Conservation (phyloP, 1,140 invertebrate genomes). For the Hylaeus anthracinus region DNA sequence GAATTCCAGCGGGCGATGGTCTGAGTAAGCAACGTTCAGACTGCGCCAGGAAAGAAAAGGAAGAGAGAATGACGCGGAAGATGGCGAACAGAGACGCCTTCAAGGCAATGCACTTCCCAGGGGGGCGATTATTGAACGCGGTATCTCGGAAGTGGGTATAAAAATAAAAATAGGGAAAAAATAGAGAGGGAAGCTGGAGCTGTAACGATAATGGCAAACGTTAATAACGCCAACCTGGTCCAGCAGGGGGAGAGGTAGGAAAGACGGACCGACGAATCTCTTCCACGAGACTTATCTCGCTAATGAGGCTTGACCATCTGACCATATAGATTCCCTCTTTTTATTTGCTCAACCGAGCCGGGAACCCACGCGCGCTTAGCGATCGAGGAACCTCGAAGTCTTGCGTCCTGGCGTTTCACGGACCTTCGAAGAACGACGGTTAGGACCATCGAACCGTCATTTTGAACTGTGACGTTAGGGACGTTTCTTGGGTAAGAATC, state of each 20-base stretch:
- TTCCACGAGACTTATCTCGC: conserved; percentile 65
- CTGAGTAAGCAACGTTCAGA: too few relatives aligned
- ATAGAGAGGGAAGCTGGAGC: conserved; percentile 6
- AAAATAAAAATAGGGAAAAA: conserved; percentile 40
- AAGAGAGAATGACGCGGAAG: not conserved
- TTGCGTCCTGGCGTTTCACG: too few relatives aligned
- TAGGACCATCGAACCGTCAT: too few relatives aligned
- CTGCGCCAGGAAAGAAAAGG: not conserved
- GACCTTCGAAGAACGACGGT: too few relatives aligned
- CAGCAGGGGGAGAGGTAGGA: not conserved
- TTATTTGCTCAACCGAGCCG: not conserved
- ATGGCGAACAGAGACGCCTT: not conserved
- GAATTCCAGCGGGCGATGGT: conserved; percentile 31
- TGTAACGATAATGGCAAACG: conserved; percentile 67
- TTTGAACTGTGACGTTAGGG: too few relatives aligned
- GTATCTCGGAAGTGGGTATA: conserved; percentile 33
- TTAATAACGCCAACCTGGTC: conserved; percentile 61
- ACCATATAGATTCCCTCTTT: conserved; percentile 50
- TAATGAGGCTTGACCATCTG: conserved; percentile 74
- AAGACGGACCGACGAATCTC: conserved; percentile 41
- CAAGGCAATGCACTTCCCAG: conserved; percentile 23
- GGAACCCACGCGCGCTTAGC: conserved; percentile 6
- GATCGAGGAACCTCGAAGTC: too few relatives aligned
- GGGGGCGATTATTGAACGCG: conserved; percentile 51
- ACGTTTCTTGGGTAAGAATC: too few relatives aligned